phyloP scores from a whole-genome alignment of 2,113 vertebrate species.

The Caracal caracal region DNA sequence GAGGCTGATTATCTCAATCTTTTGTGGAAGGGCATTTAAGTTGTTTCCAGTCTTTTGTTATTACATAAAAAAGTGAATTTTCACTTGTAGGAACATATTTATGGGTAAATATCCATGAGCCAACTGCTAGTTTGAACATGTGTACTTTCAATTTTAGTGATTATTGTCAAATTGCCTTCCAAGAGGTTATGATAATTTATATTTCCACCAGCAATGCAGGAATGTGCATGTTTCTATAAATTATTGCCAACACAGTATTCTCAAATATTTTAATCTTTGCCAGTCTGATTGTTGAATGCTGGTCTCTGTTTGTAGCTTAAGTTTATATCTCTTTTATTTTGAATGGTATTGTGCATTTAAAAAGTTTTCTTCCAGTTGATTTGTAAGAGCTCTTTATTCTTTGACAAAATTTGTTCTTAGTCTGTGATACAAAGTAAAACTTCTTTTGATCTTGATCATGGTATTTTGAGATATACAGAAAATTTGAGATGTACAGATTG shows the following conservation, averaged over 20 bases:
- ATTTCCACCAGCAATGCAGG: neutral
- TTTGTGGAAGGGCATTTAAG: neutral
- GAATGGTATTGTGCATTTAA: neutral
- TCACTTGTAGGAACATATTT: neutral
- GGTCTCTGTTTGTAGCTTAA: neutral
- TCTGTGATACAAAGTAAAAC: neutral
- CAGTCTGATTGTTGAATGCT: neutral
- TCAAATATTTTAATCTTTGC: constrained; percentile 42
- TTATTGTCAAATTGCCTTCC: constrained; percentile 19
- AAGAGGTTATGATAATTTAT: constrained; percentile 12
- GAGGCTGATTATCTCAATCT: neutral
- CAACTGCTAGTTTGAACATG: neutral
- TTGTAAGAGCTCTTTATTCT: constrained; percentile 5
- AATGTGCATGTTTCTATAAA: neutral
- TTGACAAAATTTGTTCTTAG: neutral
- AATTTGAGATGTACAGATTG: constrained; percentile 15
- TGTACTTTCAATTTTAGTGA: constrained; percentile 18
- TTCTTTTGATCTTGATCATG: neutral
- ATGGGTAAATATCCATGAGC: neutral
- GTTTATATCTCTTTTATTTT: neutral
- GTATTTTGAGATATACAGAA: constrained; percentile 5
- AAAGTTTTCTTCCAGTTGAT: neutral
- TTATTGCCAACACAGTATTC: neutral
- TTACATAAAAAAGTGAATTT: neutral
- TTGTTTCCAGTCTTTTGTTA: neutral